These are phyloP conservation scores for Alosa sapidissima DNA, from an alignment of 2,797 vertebrate species.

Conservation along the genomic window DNA sequence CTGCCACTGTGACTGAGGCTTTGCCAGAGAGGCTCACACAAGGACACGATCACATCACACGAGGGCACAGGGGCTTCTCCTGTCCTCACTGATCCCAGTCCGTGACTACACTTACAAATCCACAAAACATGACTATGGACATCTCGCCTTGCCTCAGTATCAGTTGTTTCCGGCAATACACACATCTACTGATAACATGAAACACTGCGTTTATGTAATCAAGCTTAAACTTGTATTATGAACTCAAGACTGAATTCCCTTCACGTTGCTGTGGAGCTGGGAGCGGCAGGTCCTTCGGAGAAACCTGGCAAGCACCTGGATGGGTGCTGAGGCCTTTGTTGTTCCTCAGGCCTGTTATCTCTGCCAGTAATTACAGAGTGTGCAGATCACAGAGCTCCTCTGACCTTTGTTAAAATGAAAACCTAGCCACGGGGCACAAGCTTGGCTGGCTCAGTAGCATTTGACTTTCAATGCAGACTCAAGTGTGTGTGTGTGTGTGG, in stretches of 20 bases:
- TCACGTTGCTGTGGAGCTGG: not conserved
- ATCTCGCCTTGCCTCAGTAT: not conserved
- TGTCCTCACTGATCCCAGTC: not conserved
- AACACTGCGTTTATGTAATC: not conserved
- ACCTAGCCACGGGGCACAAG: not conserved
- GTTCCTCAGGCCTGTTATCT: slow-evolving; percentile 11
- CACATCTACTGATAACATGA: not conserved
- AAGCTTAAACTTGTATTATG: not conserved
- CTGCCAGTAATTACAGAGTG: not conserved
- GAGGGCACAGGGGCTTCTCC: not conserved
- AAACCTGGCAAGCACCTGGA: not conserved
- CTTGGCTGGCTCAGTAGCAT: not conserved
- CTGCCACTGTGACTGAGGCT: not conserved
- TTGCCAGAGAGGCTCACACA: not conserved
- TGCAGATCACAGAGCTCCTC: not conserved
- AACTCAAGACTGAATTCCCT: not conserved
- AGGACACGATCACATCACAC: not conserved
- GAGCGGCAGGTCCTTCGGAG: not conserved
- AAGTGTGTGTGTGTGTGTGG: not conserved
- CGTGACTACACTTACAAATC: not conserved
- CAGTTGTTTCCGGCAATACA: not conserved
- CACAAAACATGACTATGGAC: not conserved
- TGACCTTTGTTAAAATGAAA: slow-evolving; percentile 24
- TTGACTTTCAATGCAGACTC: not conserved
- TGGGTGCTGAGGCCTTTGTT: not conserved